Conservation (phyloP, 2,113 vertebrate species). For the Balaeniceps rex region DNA sequence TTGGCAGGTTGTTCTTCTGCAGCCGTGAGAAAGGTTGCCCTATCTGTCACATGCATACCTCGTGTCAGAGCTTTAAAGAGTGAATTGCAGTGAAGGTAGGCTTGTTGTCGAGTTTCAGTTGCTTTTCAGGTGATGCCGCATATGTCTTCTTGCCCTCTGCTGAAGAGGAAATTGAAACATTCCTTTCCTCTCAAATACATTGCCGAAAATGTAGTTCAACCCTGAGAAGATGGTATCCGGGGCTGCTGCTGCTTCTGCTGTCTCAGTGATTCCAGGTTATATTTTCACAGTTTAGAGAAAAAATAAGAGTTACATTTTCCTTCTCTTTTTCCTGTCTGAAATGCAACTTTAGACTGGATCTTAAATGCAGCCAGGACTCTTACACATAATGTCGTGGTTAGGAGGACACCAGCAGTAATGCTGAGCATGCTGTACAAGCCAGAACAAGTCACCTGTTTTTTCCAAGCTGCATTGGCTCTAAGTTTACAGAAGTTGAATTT, state of each 20-base stretch:
- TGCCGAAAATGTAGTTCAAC: neutral
- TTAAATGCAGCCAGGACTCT: neutral
- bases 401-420: neutral
- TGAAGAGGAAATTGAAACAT: neutral
- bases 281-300: neutral
- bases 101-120: neutral
- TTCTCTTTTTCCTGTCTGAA: neutral
- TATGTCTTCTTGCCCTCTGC: neutral
- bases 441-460: neutral
- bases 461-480: neutral
- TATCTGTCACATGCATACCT: neutral
- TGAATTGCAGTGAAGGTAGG: neutral
- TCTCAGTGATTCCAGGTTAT: neutral
- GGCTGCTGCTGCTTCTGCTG: neutral
- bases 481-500: neutral
- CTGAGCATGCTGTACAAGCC: neutral
- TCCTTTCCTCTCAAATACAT: neutral
- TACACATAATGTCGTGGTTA: neutral
- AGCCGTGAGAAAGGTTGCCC: neutral
- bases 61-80: neutral
- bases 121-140: neutral
- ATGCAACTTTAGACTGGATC: neutral
- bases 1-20: neutral
- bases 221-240: neutral
- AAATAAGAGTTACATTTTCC: neutral